Evolutionary conservation across 2,888 invertebrate species (phyloP), one percentile per base, ranked within the genome.

Genomic region (Drosophila gaucha): DNA sequence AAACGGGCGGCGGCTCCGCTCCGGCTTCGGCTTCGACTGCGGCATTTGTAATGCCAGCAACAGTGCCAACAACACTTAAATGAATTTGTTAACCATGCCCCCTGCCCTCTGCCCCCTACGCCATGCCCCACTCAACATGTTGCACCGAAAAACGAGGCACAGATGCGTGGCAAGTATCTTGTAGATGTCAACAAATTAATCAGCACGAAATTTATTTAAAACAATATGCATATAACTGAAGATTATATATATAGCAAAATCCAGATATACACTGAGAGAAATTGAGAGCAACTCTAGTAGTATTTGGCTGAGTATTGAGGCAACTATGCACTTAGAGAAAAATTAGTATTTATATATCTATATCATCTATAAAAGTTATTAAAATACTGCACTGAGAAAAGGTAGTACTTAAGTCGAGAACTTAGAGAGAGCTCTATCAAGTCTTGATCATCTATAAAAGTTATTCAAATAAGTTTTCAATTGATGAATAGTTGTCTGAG

Each of bases 1-100:
- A 59, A 62, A 39, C 49, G 49, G 16, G 20, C 54, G 60, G 56
- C 55, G 46, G 56, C 63, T 65, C 57, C 56, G 43, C 43, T 28
- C 12, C n/a, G n/a, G n/a, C n/a, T n/a, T n/a, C 31, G 31, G 31
- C 31, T 31, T 12, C 28, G 9, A 6, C 44, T 30, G 12, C 41
- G 59, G 59, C 59, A 75, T 67, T 77, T 78, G 84, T 80, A 78
- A 72, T 57, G 75, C 24, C 41, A 41, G 63, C 76, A 72, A 72
- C 65, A 66, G 78, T 59, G 78, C 58, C 65, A 75, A 72, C 85
- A 82, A 67, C 85, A 82, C 72, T 80, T 64, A 67, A 85, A 85
- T 78, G 70, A 84, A 80, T 80, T 85, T 85, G 82, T 84, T 72
- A 72, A 63, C 80, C 67, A 69, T 68, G 59, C 51, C 44, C 14